Evolutionary conservation across 2,797 vertebrate species (phyloP), one percentile per base, ranked within the genome.

Genomic region (Chlorospingus flavigularis): DNA sequence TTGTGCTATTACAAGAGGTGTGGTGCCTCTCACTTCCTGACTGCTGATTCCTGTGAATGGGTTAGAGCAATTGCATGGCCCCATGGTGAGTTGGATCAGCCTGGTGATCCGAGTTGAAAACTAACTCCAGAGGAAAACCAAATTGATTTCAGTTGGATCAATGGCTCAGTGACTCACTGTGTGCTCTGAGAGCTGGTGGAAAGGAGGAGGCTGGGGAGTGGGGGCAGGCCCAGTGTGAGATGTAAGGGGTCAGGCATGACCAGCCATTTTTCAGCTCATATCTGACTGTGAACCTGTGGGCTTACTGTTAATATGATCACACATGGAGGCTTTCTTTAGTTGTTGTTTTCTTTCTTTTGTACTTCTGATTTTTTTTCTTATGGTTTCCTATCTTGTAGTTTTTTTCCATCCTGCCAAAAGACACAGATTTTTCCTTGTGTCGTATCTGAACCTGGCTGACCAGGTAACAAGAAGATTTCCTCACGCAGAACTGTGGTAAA

Each of bases 61-160:
- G 53, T 89, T 94, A 30, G 10, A 91, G 86, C 72, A 92, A 88
- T 96, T 94, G 37, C n/a, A 11, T 35, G 75, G 57, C 81, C 72
- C 70, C 89, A 26, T 86, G 72, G 87, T 74, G 95, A 77, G 87
- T 9, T 95, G 65, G 84, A 92, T 92, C 83, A 73, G 87, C 42
- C 53, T 80, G 61, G 78, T 87, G 86, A 74, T 74, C 91, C 0
- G n/a, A 91, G 63, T 35, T 76, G 91, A 87, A 95, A 91, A 85
- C 81, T 71, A 82, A 58, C 66, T 93, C 42, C 30, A 21, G 42
- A 88, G 73, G 72, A 88, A 94, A 88, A 88, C 48, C 42, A 71
- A 76, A 86, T 67, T 71, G 72, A 63, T 95, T 94, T 94, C 60
- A 54, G 48, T 86, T 83, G 78, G 72, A 85, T 96, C 91, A 77